Evolutionary conservation across 1,140 invertebrate species (phyloP), one percentile per base, ranked within the genome.

Genomic region (Lordiphosa stackelbergi): DNA sequence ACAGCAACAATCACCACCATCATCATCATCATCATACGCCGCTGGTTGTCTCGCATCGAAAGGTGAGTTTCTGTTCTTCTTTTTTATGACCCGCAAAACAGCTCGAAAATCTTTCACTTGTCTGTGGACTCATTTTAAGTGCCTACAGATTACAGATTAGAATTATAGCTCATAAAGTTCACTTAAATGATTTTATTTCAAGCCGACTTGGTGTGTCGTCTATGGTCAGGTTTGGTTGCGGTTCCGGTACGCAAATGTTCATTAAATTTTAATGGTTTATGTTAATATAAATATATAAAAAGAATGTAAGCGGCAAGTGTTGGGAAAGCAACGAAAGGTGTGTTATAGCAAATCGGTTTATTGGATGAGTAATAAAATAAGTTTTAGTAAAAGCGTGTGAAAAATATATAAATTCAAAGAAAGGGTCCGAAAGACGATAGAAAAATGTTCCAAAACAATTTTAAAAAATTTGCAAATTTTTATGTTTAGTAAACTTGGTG

Each of bases 191-290:
- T 59, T 68, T 79, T 42, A 59, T 71, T 83, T 58, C 53, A 47
- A n/a, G 0, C 5, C 22, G 22, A 24, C 22, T 24, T 24, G 22
- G 22, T 24, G 19, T 22, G 22, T 24, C 22, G 22, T 40, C 34
- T 48, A 37, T 37, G 42, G 45, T 43, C 40, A 41, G 49, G 53
- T 38, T 62, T 62, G 64, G 59, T 47, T 62, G 35, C 41, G 75
- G 73, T 78, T 79, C 75, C 75, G 75, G 66, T 47, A 68, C 7
- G 22, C 10, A 34, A 34, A 37, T 79, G 6, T 69, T 69, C 81
- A 79, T 79, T 83, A 68, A 60, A 52, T 47, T 55, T 59, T 68
- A 51, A 71, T 81, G 66, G 63, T 74, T 74, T 74, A 81, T 81
- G 70, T 43, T 66, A 66, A 63, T 61, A 57, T 54, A 58, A 66